Evolutionary conservation across 2,888 invertebrate species (phyloP), one percentile per base, ranked within the genome.

Genomic region (Adela reaumurella): DNA sequence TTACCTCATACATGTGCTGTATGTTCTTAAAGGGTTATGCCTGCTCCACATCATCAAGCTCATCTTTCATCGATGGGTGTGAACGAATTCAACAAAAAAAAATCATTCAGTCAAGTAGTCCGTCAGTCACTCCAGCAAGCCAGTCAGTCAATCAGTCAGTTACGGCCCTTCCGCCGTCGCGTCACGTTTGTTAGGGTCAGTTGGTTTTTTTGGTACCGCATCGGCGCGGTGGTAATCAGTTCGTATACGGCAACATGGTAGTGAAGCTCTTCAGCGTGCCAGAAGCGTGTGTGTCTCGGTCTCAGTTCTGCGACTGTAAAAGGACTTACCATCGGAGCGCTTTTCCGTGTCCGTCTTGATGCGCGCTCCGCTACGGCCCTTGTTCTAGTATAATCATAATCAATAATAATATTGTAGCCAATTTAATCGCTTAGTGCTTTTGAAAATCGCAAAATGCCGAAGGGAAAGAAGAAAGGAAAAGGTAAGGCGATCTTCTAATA

Each of bases 401-500:
- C 8, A 35, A 35, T 35, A 8, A 79, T 74, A 74, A 73, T 74
- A n/a, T n/a, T n/a, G n/a, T n/a, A 74, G 74, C 73, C 72, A 70
- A 66, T 46, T 24, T 8, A 43, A 19, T 43, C n/a, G 43, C 43
- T 46, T 52, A 45, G 46, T 49, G 17, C 29, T 45, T 49, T 52
- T 56, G 51, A 59, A 55, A 53, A 62, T 68, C 57, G 55, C 71
- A 86, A 65, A 77, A 89, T 89, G 89, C 88, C 88, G 72, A 89
- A 88, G 83, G 86, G 88, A 73, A 85, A 85, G 79, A 84, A 85
- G 78, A 87, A 83, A 82, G 85, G 85, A 80, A 88, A 86, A 81
- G 86, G 87, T 88, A 63, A 82, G 84, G 63, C 54, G 18, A 29
- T n/a, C 20, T 19, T 43, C 45, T 46, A 52, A 45, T 53, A 20